Percentiles rank a stretch among this genome's conserved stretches.
phyloP scores from a whole-genome alignment of 2,113 vertebrate species.

The Pontoporia blainvillei region DNA sequence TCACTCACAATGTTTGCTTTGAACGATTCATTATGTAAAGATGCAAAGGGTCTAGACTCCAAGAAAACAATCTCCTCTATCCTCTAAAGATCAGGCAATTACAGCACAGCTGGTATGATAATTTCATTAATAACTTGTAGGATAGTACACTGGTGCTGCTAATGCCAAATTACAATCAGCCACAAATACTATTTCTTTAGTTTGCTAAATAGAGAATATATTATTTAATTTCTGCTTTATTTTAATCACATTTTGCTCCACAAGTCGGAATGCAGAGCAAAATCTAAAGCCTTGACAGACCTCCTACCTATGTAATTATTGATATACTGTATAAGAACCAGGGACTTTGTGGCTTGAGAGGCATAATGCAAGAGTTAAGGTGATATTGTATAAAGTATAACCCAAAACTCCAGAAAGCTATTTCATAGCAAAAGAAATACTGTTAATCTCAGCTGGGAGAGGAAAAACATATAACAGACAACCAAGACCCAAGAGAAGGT shows the following conservation, averaged over 20 bases:
- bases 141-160: constrained; percentile 12
- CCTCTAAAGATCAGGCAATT: constrained; percentile 60
- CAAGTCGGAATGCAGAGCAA: background rate
- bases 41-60: constrained; percentile 52
- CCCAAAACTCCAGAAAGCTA: constrained; percentile 11
- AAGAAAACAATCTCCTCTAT: constrained; percentile 50
- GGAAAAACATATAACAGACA: constrained; percentile 41
- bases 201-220: constrained; percentile 47
- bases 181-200: constrained; percentile 52
- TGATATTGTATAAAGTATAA: constrained; percentile 13
- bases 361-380: background rate
- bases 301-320: background rate
- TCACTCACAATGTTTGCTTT: constrained; percentile 41
- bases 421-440: constrained; percentile 48
- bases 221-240: constrained; percentile 30
- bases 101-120: constrained; percentile 61
- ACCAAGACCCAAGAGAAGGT: constrained; percentile 33
- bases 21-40: constrained; percentile 58
- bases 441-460: constrained; percentile 35
- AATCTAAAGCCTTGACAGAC: background rate
- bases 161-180: constrained; percentile 57
- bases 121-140: constrained; percentile 69
- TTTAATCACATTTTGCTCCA: constrained; percentile 40
- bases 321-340: background rate
- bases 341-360: background rate